Base-by-base conservation (phyloP, 2,113 vertebrate genomes). In the Callospermophilus lateralis region DNA sequence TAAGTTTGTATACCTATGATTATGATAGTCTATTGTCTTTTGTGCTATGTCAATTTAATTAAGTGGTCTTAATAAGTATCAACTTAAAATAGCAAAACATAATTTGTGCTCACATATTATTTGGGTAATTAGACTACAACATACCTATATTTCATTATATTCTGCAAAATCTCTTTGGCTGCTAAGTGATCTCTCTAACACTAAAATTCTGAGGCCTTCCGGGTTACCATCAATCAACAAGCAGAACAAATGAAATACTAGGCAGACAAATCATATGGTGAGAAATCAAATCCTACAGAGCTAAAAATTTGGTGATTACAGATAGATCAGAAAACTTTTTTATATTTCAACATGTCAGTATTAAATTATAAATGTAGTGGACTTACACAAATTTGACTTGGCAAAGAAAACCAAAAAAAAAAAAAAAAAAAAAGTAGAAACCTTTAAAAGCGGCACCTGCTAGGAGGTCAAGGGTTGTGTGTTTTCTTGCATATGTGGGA, bases 81-180 rank as follows among this genome's bases (percentile, higher is more conserved):
- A 93, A 72, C 5, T 45, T 89, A 70, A 93, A 87, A 84, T 80
- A 84, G 42, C 37, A 73, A 77, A 89, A 87, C 8, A 68, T 53
- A 63, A 84, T 80, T 84, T 89, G 28, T 79, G 34, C n/a, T 93
- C 42, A 74, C 24, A 12, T 76, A 37, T 91, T 88, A 89, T 72
- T 84, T 79, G 45, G 67, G 48, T 76, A 37, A 83, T 39, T 81
- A 20, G 39, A 96, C 48, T 72, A 93, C 28, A 39, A 10, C 55
- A 39, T 16, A 28, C 12, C 48, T 80, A 28, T 81, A 65, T 42
- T 88, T 89, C 34, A 80, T 74, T 67, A 78, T 89, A 84, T 55
- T 91, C 39, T 89, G 67, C 3, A 91, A 70, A 89, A 76, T 37
- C 26, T 32, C 8, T 88, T 67, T 90, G 70, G 30, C 34, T 91